These are phyloP conservation scores for Agelaius phoeniceus DNA, from an alignment of 2,113 vertebrate genomes.

Conservation along the genomic window DNA sequence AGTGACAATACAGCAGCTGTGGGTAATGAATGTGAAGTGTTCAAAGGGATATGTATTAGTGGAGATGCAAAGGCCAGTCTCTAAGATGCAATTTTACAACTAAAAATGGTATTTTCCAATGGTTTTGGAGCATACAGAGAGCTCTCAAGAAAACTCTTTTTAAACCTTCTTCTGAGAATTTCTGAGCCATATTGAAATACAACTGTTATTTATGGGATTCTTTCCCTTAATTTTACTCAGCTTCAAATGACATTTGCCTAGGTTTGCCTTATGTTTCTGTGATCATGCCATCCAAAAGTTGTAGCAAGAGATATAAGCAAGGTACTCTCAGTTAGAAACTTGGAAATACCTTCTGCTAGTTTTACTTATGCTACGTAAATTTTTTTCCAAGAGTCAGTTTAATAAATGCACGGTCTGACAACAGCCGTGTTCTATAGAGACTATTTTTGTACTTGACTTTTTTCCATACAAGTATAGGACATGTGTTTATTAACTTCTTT, in stretches of 20 bases:
- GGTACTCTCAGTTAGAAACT: neutral
- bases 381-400: neutral
- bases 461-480: neutral
- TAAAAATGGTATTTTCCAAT: neutral
- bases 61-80: neutral
- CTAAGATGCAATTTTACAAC: neutral
- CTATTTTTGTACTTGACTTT: neutral
- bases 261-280: neutral
- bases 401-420: neutral
- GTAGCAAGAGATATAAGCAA: neutral
- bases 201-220: neutral
- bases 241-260: neutral
- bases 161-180: neutral
- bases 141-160: neutral
- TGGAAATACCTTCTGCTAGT: neutral
- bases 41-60: neutral
- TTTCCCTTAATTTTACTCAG: neutral
- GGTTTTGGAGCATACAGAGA: neutral
- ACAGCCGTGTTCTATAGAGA: neutral
- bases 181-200: neutral
- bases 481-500: neutral
- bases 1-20: neutral
- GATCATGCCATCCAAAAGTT: neutral
- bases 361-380: neutral
- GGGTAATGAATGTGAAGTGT: neutral